Evolutionary conservation across 2,113 vertebrate genomes (phyloP).

Genomic region (Chaetorhynchus papuensis): DNA sequence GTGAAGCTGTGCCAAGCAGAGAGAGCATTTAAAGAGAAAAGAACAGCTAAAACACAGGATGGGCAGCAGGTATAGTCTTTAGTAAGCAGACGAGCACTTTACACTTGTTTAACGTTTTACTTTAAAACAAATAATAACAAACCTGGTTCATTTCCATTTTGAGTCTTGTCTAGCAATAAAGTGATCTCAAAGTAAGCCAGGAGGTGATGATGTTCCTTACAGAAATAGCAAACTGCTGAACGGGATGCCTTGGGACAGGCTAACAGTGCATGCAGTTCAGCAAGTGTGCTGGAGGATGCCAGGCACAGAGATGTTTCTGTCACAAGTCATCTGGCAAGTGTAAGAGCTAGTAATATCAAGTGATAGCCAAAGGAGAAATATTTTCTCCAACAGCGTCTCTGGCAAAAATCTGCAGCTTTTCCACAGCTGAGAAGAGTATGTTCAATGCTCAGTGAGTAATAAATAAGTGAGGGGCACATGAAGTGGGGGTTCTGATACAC

Average conservation of each 20-base stretch:
- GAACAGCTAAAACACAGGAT: not conserved
- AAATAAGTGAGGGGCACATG: accelerated
- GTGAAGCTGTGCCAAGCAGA: not conserved
- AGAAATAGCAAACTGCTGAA: not conserved
- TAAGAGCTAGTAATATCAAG: not conserved
- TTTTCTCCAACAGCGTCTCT: not conserved
- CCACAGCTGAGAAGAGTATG: not conserved
- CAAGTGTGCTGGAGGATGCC: not conserved
- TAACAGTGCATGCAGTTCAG: not conserved
- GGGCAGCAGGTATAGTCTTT: not conserved
- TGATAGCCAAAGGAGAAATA: not conserved
- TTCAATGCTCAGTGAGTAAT: not conserved
- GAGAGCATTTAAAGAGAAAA: not conserved
- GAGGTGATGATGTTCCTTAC: not conserved
- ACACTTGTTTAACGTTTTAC: not conserved
- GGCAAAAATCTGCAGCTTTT: not conserved
- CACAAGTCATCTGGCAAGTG: not conserved
- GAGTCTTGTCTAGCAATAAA: not conserved
- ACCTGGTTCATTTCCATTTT: not conserved
- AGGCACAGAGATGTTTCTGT: not conserved
- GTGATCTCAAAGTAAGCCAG: not conserved
- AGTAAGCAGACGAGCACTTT: not conserved
- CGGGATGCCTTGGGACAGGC: not conserved
- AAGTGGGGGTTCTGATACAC: not conserved
- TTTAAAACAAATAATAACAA: not conserved